A percentile compares a stretch with the other conserved stretches of the same genome.
These are phyloP conservation scores for Albula glossodonta DNA, from an alignment of 2,113 vertebrate species.

Conservation along the genomic window DNA sequence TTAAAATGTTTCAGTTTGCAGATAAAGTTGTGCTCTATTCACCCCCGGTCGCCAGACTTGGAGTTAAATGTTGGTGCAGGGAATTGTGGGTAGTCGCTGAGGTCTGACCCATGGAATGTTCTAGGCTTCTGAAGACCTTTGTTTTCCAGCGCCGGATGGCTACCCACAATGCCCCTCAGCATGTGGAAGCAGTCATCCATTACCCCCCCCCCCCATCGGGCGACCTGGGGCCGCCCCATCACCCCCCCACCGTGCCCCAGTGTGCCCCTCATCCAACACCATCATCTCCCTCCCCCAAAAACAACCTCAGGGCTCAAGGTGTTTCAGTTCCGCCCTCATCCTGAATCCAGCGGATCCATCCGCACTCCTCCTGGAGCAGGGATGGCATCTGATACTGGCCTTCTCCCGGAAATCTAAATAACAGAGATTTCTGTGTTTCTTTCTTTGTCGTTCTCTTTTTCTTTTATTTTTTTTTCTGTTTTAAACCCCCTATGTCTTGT, in stretches of 20 bases:
- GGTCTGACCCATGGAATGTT: conserved; percentile 38
- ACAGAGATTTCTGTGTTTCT: conserved; percentile 77
- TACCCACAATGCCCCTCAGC: conserved; percentile 54
- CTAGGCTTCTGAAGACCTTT: conserved; percentile 53
- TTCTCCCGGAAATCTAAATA: conserved; percentile 73
- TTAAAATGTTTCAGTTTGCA: too few relatives aligned
- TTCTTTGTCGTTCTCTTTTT: conserved; percentile 54
- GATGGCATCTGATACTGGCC: conserved; percentile 30
- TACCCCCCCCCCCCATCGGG: background rate
- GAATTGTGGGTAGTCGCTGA: background rate
- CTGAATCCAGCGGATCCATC: conserved; percentile 40
- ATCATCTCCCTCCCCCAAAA: conserved; percentile 49
- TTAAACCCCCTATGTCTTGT: conserved; percentile 30
- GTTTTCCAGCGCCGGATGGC: conserved; percentile 51
- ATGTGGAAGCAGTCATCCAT: conserved; percentile 47
- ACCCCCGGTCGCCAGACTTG: too few relatives aligned
- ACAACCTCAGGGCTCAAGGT: conserved; percentile 45
- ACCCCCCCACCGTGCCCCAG: background rate
- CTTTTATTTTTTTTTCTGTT: conserved; percentile 23
- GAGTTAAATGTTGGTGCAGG: background rate
- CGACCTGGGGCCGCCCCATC: too few relatives aligned
- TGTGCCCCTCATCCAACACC: conserved; percentile 49
- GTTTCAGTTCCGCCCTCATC: conserved; percentile 16
- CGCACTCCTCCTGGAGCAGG: conserved; percentile 34
- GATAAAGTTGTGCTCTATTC: too few relatives aligned